phyloP scores from a whole-genome alignment of 2,888 invertebrate species.

The Ephialtes manifestator region DNA sequence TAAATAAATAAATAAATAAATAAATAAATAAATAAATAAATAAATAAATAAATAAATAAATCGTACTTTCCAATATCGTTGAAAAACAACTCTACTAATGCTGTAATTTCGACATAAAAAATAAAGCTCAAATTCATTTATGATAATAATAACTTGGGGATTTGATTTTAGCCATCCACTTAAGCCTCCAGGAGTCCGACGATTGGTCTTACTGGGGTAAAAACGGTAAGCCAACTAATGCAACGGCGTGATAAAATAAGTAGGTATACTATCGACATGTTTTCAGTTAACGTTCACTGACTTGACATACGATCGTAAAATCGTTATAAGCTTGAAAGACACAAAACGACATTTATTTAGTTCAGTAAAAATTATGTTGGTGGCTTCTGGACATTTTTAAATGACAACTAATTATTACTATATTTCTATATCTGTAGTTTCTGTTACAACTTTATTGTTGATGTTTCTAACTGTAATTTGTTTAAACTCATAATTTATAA shows the following conservation, averaged over 20 bases:
- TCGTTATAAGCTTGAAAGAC: too few relatives aligned
- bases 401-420: too few relatives aligned
- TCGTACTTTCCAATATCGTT: too few relatives aligned
- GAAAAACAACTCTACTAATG: too few relatives aligned
- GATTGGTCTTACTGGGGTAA: slow-evolving; percentile 78
- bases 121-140: slow-evolving; percentile 4
- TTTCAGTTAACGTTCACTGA: neutral
- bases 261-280: slow-evolving; percentile 1
- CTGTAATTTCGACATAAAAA: neutral
- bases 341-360: neutral
- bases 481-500: too few relatives aligned
- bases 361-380: too few relatives aligned
- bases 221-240: slow-evolving; percentile 73
- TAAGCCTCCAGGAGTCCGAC: slow-evolving; percentile 59
- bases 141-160: neutral
- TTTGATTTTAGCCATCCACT: slow-evolving; percentile 71
- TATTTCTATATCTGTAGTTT: too few relatives aligned
- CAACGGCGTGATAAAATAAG: neutral
- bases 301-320: neutral
- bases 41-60: neutral
- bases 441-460: too few relatives aligned
- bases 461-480: too few relatives aligned
- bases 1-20: too few relatives aligned
- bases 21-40: too few relatives aligned
- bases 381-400: too few relatives aligned